A percentile compares a stretch with the other conserved stretches of the same genome.
Conservation (phyloP, 2,888 invertebrate genomes). For the Dicyrtoma fusca region DNA sequence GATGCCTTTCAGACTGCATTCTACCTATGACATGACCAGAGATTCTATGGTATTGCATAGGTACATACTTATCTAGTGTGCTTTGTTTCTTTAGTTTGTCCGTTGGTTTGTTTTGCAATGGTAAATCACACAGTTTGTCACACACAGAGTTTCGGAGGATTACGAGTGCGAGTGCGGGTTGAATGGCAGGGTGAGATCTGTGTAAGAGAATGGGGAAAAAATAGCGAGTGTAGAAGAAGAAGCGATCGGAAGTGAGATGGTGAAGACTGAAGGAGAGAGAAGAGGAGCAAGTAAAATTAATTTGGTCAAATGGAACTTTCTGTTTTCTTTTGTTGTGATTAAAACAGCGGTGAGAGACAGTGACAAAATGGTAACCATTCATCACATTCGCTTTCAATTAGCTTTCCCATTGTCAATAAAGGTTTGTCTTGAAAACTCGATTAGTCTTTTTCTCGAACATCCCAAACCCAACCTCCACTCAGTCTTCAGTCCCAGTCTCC, state of each 20-base stretch:
- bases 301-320: slow-evolving; percentile 44
- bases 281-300: slow-evolving; percentile 39
- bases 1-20: no score
- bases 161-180: neutral
- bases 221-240: neutral
- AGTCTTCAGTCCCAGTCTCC: neutral
- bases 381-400: slow-evolving; percentile 49
- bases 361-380: slow-evolving; percentile 47
- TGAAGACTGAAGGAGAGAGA: slow-evolving; percentile 1
- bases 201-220: neutral
- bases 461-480: slow-evolving; percentile 17
- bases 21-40: no score
- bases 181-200: neutral
- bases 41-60: no score
- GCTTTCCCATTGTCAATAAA: slow-evolving; percentile 46
- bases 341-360: slow-evolving; percentile 44
- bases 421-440: slow-evolving; percentile 44
- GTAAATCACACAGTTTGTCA: neutral
- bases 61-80: neutral
- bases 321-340: slow-evolving; percentile 47
- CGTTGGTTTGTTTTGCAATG: neutral
- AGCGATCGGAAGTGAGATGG: slow-evolving; percentile 1
- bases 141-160: no score
- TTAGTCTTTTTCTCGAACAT: slow-evolving; percentile 45
- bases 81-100: neutral